Percentiles rank a stretch among this genome's conserved stretches.
phyloP scores from a whole-genome alignment of 30 jellyfish, hydroid and myxozoan genomes.

The Sanderia malayensis region DNA sequence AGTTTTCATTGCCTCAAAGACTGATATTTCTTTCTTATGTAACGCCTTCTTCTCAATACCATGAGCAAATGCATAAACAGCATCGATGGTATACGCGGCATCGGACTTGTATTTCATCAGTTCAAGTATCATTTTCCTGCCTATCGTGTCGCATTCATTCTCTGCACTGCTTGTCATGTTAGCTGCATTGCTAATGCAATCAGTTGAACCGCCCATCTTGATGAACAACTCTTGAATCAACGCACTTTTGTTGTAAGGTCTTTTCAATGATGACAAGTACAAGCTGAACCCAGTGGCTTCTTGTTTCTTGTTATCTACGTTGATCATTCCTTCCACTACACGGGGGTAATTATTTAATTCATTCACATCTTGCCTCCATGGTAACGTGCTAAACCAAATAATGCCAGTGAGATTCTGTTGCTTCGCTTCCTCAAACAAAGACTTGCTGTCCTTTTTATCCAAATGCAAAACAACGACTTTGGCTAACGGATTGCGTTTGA shows the following conservation, averaged over 20 bases:
- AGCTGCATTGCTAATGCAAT: slow-evolving; percentile 24
- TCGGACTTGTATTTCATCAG: slow-evolving; percentile 17
- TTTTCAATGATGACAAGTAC: slow-evolving; percentile 34
- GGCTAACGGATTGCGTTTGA: slow-evolving; percentile 46
- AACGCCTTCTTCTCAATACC: slow-evolving; percentile 13
- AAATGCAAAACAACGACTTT: slow-evolving; percentile 72
- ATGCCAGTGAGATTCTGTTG: slow-evolving; percentile 42
- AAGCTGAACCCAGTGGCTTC: slow-evolving; percentile 37
- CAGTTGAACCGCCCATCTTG: slow-evolving; percentile 23
- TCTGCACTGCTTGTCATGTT: slow-evolving; percentile 3
- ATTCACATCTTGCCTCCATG: slow-evolving; percentile 33
- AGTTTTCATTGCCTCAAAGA: slow-evolving; percentile 29
- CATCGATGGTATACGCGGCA: slow-evolving; percentile 65
- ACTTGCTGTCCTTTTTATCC: slow-evolving; percentile 14
- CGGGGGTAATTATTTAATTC: slow-evolving; percentile 23
- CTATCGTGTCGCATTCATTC: slow-evolving; percentile 32
- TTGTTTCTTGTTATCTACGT: slow-evolving; percentile 33
- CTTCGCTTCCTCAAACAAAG: slow-evolving; percentile 55
- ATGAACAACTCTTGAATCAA: slow-evolving; percentile 48
- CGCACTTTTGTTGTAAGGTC: slow-evolving; percentile 32
- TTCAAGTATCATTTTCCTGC: slow-evolving; percentile 9
- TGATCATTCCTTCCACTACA: slow-evolving; percentile 83
- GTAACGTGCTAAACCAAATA: slow-evolving; percentile 59
- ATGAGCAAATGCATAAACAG: slow-evolving; percentile 58
- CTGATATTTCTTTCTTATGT: slow-evolving; percentile 1